These are phyloP conservation scores for Pomatostomus ruficeps DNA, from an alignment of 2,113 vertebrate genomes.

Conservation along the genomic window DNA sequence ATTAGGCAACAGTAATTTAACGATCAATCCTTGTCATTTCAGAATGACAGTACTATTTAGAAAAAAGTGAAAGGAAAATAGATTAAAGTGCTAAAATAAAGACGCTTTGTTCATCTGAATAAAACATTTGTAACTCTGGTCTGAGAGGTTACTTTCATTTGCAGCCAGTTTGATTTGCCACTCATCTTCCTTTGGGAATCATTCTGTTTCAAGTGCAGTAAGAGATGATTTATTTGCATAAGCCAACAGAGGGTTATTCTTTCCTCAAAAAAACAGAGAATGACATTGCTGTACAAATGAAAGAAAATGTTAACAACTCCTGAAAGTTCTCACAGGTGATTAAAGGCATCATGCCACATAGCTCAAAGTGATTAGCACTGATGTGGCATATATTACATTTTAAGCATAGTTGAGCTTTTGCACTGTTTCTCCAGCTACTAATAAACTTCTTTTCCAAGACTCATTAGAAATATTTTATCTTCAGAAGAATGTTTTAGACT, in stretches of 20 bases:
- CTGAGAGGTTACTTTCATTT: conserved; percentile 53
- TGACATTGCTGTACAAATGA: conserved; percentile 36
- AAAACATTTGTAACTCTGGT: conserved; percentile 56
- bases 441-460: background rate
- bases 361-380: background rate
- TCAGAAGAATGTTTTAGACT: background rate
- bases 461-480: background rate
- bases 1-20: conserved; percentile 60
- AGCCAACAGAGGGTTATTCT: conserved; percentile 52
- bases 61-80: conserved; percentile 23
- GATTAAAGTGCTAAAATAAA: conserved; percentile 65
- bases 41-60: conserved; percentile 52
- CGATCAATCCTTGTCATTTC: conserved; percentile 63
- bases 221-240: conserved; percentile 68
- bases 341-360: conserved; percentile 14
- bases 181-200: conserved; percentile 50
- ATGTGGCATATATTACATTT: background rate
- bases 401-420: background rate
- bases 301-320: conserved; percentile 58
- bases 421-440: background rate
- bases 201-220: conserved; percentile 53
- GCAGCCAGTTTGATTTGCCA: conserved; percentile 59
- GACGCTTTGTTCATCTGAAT: conserved; percentile 61
- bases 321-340: conserved; percentile 33
- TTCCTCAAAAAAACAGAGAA: conserved; percentile 16